Base-by-base conservation (phyloP, 2,113 vertebrate species). In the Pelobates fuscus region DNA sequence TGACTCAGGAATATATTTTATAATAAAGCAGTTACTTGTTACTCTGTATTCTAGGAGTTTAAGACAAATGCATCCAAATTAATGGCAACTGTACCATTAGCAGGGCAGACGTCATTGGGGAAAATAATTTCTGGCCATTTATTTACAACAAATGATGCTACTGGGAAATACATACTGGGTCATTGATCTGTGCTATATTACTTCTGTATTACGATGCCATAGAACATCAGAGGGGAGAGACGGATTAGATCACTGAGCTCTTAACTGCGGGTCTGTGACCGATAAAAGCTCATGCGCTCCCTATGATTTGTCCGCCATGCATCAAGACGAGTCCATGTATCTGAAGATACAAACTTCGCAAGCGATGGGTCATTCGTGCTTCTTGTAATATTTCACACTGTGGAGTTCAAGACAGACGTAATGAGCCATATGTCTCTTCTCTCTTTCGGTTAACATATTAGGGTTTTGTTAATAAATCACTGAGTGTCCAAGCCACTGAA, bases 391-490 rank as follows among this genome's bases (percentile, higher is more conserved):
- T 63, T 72, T 63, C 70, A 63, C 70, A 8, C 44, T 23, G 26
- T 5, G 26, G 43, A 24, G 70, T 63, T 41, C 70, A 15, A 27
- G 59, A 72, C 43, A 52, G 58, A 52, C 44, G 52, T 72, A 72
- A 72, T 72, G 70, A 72, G 60, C 59, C 60, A 37, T 52, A 71
- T 29, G 70, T 71, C 70, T 71, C 70, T 23, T 24, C 59, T 37
- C 43, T 72, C 70, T 62, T 17, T 63, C 59, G 17, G 3, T 63
- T 59, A 72, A 63, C 61, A 72, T 29, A 72, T 72, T 72, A 72
- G 59, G 43, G 46, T 63, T 72, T 72, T 32, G 70, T 72, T 72
- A 72, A 72, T 63, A 72, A 72, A 72, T 72, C 70, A 63, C 59
- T 24, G 44, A 26, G 44, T 14, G 70, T 49, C 44, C 43, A 23